Percentiles rank a stretch among this genome's conserved stretches.
Evolutionary conservation across 2,888 invertebrate species (phyloP).

Genomic region (Torymus aiolomorphi): DNA sequence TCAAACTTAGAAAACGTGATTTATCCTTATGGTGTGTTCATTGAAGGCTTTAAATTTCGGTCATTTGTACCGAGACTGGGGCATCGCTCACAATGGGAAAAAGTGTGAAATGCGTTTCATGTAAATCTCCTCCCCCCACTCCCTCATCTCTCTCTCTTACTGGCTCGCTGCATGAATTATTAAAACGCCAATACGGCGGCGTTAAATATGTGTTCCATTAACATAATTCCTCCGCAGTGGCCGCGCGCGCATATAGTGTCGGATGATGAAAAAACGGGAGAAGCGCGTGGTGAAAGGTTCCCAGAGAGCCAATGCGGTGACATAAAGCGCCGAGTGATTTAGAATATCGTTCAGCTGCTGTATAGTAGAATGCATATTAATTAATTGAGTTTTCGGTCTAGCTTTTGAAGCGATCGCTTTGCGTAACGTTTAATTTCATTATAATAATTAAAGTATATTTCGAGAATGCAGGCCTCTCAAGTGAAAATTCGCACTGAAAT

Average conservation of each 20-base stretch:
- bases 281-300: too few relatives aligned
- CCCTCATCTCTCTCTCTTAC: too few relatives aligned
- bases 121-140: neutral
- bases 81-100: conserved; percentile 6
- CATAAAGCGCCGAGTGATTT: too few relatives aligned
- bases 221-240: conserved; percentile 18
- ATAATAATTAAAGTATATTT: too few relatives aligned
- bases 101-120: conserved; percentile 4
- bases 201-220: conserved; percentile 37
- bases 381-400: too few relatives aligned
- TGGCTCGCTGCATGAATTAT: conserved; percentile 30
- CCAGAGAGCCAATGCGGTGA: too few relatives aligned
- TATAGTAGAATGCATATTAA: too few relatives aligned
- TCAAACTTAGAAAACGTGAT: conserved; percentile 3
- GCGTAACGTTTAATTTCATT: too few relatives aligned
- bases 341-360: neutral
- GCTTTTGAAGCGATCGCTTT: too few relatives aligned
- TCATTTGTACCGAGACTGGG: conserved; percentile 8
- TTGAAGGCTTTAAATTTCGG: conserved; percentile 27
- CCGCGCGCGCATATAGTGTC: neutral
- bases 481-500: too few relatives aligned
- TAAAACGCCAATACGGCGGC: conserved; percentile 33
- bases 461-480: too few relatives aligned
- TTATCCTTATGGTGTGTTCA: conserved; percentile 10
- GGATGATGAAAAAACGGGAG: neutral